Evolutionary conservation across 2,113 vertebrate species (phyloP).

Genomic region (Motacilla alba): DNA sequence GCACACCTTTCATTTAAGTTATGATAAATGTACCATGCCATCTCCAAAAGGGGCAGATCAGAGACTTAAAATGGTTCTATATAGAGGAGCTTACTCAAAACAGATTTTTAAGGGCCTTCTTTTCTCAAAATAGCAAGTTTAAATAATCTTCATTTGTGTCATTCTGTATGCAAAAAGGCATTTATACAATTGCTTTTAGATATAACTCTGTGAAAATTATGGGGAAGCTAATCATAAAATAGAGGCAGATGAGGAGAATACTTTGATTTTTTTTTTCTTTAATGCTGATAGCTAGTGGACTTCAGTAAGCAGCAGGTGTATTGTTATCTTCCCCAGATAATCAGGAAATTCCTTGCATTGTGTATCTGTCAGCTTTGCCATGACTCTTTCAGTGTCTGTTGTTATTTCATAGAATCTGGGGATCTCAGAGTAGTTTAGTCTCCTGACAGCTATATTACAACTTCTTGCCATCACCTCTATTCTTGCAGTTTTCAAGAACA

Average conservation of each 20-base stretch:
- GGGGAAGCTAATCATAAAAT: background rate
- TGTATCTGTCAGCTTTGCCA: background rate
- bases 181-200: background rate
- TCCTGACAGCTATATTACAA: background rate
- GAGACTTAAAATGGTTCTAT: background rate
- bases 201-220: background rate
- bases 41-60: background rate
- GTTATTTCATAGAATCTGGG: background rate
- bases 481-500: background rate
- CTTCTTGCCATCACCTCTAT: background rate
- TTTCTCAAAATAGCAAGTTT: background rate
- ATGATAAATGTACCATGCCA: background rate
- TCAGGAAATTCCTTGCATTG: constrained; percentile 8
- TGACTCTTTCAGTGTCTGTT: background rate
- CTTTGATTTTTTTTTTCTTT: background rate
- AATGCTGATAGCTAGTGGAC: background rate
- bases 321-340: constrained; percentile 17
- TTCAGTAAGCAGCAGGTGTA: constrained; percentile 25
- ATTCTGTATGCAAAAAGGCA: background rate
- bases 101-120: background rate
- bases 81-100: background rate
- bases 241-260: background rate
- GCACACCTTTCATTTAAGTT: background rate
- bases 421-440: background rate
- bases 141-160: background rate